Evolutionary conservation across 2,113 vertebrate genomes (phyloP).

Genomic region (Crocuta crocuta): DNA sequence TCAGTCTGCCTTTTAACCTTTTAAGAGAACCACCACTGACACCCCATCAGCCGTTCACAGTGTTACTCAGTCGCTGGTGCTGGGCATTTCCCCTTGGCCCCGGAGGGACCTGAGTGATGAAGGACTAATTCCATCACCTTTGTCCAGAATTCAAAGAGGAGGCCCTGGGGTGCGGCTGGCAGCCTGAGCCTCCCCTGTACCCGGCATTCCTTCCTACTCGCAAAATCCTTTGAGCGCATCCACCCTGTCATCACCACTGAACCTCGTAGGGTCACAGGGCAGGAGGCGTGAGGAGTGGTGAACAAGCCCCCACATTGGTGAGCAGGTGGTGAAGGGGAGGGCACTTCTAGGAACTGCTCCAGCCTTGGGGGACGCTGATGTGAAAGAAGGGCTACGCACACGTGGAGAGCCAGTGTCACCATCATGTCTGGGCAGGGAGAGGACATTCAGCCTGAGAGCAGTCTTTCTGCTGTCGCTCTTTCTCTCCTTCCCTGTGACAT

Average conservation of each 20-base stretch:
- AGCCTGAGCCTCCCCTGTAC: neutral
- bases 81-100: neutral
- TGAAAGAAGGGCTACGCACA: neutral
- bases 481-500: neutral
- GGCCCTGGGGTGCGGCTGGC: neutral
- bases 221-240: neutral
- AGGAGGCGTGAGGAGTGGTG: neutral
- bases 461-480: neutral
- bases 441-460: neutral
- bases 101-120: neutral
- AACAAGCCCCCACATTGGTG: neutral
- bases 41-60: neutral
- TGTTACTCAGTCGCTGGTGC: neutral
- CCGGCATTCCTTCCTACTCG: neutral
- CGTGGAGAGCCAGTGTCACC: neutral
- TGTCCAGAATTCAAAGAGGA: neutral
- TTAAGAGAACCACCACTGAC: neutral
- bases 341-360: neutral
- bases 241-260: rapidly evolving
- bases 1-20: neutral
- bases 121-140: neutral
- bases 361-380: rapidly evolving
- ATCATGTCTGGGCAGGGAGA: neutral
- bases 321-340: neutral
- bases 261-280: neutral